phyloP scores from a whole-genome alignment of 2,113 vertebrate species.

The Gobio gobio region DNA sequence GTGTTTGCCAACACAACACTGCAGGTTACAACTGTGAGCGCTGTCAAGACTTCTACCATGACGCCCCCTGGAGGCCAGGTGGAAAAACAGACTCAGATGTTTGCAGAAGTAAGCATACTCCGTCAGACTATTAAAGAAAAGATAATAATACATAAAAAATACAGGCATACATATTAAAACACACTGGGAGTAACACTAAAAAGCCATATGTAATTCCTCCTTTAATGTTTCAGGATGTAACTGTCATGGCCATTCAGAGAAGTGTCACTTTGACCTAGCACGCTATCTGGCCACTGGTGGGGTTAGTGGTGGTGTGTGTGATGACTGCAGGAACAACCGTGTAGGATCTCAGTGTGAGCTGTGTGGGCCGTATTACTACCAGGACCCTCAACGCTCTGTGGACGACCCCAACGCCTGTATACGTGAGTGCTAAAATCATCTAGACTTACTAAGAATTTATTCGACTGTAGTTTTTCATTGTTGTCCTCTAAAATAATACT shows the following conservation, averaged over 20 bases:
- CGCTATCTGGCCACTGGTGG: constrained; percentile 70
- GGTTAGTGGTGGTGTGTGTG: constrained; percentile 83
- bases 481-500: not conserved
- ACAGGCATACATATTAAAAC: too few relatives aligned
- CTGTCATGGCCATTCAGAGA: constrained; percentile 83
- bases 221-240: constrained; percentile 76
- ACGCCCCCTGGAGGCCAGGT: constrained; percentile 86
- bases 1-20: constrained; percentile 86
- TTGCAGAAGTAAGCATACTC: constrained; percentile 78
- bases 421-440: constrained; percentile 70
- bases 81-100: constrained; percentile 64
- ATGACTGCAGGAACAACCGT: constrained; percentile 81
- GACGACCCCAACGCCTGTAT: constrained; percentile 77
- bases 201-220: not conserved
- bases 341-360: constrained; percentile 82
- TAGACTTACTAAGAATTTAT: not conserved
- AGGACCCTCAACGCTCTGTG: constrained; percentile 71
- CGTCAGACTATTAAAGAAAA: not conserved
- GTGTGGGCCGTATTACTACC: constrained; percentile 79
- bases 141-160: too few relatives aligned
- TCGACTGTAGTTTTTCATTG: not conserved
- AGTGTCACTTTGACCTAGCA: constrained; percentile 81
- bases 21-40: constrained; percentile 84
- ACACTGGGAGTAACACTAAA: not conserved
- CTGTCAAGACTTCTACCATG: constrained; percentile 86